Base-by-base conservation (phyloP, 2,888 invertebrate species). In the Escarpia spicata region DNA sequence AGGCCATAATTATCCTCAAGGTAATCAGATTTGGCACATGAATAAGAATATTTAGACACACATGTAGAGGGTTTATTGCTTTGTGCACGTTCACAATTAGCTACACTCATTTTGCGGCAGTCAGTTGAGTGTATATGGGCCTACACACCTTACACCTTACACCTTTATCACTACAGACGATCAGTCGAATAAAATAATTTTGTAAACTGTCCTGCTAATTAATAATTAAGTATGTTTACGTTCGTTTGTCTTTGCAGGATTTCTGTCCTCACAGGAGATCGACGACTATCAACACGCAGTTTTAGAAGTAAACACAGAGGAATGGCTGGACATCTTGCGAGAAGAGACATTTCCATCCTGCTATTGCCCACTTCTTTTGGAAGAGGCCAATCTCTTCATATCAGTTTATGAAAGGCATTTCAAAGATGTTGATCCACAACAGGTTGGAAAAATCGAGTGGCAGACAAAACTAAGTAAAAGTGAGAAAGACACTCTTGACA, bases 241-340 rank as follows among this genome's bases (percentile, higher is more conserved):
- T 90, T 10, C 26, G 26, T 31, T 90, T 90, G 43, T 19, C 31
- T 90, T 90, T 91, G 94, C 94, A 91, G 95, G 95, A 3, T 95
- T 95, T 92, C 93, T 95, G 44, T 93, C 92, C 37, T 94, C 94
- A 43, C 92, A 93, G 89, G 95, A 95, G 90, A 95, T 95, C 31
- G 94, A 93, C 93, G 94, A 93, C 3, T 95, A 95, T 93, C 95
- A 95, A 92, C 93, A 94, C 9, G 92, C 92, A 45, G 95, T 95
- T 3, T 92, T 95, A 89, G 95, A 95, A 89, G 95, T 95, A 1
- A 95, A 95, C 92, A 95, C 95, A 43, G 95, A 95, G 91, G 91
- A 93, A 43, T 95, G 95, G 95, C 94, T 95, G 44, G 94, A 94
- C 89, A 43, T 94, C 3, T 93, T 95, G 43, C 90, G 91, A 91